A percentile compares a stretch with the other conserved stretches of the same genome.
Evolutionary conservation across 2,888 invertebrate genomes (phyloP).

Genomic region (Celastrina argiolus): DNA sequence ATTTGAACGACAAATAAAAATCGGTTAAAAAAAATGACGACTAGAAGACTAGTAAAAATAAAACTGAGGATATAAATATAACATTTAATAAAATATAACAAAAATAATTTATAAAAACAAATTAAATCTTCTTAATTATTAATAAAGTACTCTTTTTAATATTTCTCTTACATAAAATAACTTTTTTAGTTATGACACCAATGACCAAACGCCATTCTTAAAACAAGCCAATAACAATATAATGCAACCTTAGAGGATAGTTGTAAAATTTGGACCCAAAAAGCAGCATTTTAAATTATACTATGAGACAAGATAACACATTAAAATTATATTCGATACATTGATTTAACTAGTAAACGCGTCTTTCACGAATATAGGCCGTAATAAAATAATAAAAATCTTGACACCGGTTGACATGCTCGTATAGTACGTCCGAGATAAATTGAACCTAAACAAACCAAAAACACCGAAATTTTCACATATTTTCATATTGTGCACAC

Average conservation of each 20-base stretch:
- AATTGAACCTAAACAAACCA: too few species aligned
- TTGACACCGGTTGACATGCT: too few species aligned
- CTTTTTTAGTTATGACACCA: too few species aligned
- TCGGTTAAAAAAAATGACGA: too few species aligned
- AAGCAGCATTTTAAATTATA: background rate
- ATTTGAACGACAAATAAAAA: too few species aligned
- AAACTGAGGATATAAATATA: background rate
- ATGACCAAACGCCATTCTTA: too few species aligned
- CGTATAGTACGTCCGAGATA: too few species aligned
- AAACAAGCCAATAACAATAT: background rate
- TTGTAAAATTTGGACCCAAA: background rate
- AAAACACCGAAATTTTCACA: too few species aligned
- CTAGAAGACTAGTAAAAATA: background rate
- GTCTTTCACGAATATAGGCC: too few species aligned
- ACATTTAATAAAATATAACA: conserved; percentile 6
- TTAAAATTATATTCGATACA: too few species aligned
- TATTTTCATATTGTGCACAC: too few species aligned
- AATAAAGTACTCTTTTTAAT: background rate
- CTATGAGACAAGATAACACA: background rate
- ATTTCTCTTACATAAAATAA: background rate
- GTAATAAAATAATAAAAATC: background rate
- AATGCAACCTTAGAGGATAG: background rate
- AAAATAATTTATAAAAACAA: background rate
- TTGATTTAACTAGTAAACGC: too few species aligned
- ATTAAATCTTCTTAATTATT: background rate